A percentile compares a stretch with the other conserved stretches of the same genome.
Conservation (phyloP, 2,113 vertebrate genomes). For the Tragulus kanchil region DNA sequence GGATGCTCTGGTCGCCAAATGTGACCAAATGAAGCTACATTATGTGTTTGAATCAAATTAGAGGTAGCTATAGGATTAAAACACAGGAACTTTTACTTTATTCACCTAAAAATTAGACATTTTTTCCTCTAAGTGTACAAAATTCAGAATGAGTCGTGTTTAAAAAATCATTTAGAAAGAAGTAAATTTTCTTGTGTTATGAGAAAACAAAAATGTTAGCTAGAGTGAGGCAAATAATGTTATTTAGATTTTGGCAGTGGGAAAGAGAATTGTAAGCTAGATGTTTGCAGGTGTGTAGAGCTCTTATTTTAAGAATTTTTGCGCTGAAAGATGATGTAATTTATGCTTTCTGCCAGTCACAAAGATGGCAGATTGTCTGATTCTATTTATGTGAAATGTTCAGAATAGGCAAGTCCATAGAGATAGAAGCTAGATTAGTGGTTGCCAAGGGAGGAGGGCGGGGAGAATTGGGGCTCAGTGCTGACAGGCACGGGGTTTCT, state of each 20-base stretch:
- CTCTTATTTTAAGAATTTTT: too few relatives aligned
- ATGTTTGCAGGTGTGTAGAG: not conserved
- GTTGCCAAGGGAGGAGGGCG: not conserved
- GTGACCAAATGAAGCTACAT: not conserved
- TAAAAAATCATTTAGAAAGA: not conserved
- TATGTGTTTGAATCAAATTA: not conserved
- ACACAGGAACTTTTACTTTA: not conserved
- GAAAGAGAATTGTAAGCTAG: not conserved
- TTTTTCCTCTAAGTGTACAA: not conserved
- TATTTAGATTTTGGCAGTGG: not conserved
- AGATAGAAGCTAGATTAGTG: conserved; percentile 10
- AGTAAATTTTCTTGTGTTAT: not conserved
- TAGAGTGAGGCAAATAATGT: not conserved
- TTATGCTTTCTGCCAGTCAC: too few relatives aligned
- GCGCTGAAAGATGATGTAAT: too few relatives aligned
- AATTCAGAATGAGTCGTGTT: not conserved
- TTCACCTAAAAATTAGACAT: not conserved
- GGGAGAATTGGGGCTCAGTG: not conserved
- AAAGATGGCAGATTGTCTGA: not conserved
- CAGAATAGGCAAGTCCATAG: not conserved
- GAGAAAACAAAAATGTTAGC: conserved; percentile 19
- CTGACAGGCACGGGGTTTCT: not conserved
- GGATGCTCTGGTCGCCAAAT: not conserved
- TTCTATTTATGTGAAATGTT: not conserved
- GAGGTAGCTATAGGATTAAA: not conserved